Percentiles rank a stretch among this genome's conserved stretches.
Evolutionary conservation across 1,140 invertebrate genomes (phyloP).

Genomic region (Drepana arcuata): DNA sequence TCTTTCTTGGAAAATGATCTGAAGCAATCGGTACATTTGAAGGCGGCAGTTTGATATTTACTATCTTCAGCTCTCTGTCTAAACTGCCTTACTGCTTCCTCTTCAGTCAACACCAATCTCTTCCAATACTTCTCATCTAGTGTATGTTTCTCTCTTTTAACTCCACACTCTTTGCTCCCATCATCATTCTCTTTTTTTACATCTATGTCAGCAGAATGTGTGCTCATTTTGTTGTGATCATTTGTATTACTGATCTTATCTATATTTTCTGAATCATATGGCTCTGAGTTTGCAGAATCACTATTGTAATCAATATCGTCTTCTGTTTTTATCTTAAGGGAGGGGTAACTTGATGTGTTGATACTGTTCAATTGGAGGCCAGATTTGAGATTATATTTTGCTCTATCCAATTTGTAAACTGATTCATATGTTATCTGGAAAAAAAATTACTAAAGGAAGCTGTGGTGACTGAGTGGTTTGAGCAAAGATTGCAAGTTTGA

Average conservation of each 20-base stretch:
- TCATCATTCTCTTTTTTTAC: too few relatives aligned
- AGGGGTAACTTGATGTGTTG: constrained; percentile 11
- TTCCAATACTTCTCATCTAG: constrained; percentile 35
- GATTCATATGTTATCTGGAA: constrained; percentile 44
- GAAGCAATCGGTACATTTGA: constrained; percentile 44
- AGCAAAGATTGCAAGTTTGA: too few relatives aligned
- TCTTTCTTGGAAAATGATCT: constrained; percentile 51
- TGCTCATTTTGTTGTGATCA: too few relatives aligned
- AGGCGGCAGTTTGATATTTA: constrained; percentile 34
- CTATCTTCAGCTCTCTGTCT: constrained; percentile 25
- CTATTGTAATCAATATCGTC: constrained; percentile 11
- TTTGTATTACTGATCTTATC: constrained; percentile 4
- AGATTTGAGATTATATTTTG: constrained; percentile 16
- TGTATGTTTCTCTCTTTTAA: too few relatives aligned
- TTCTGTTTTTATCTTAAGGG: too few relatives aligned
- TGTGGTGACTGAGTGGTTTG: too few relatives aligned
- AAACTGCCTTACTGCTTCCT: constrained; percentile 44
- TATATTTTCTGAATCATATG: constrained; percentile 2
- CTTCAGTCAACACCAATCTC: constrained; percentile 34
- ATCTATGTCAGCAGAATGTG: too few relatives aligned
- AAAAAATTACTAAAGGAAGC: too few relatives aligned
- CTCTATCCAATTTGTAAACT: constrained; percentile 30
- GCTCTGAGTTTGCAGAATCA: constrained; percentile 4
- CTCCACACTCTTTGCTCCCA: too few relatives aligned
- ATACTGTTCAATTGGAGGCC: constrained; percentile 18